Evolutionary conservation across 2,113 vertebrate genomes (phyloP).

Genomic region (Puffinus mauretanicus): DNA sequence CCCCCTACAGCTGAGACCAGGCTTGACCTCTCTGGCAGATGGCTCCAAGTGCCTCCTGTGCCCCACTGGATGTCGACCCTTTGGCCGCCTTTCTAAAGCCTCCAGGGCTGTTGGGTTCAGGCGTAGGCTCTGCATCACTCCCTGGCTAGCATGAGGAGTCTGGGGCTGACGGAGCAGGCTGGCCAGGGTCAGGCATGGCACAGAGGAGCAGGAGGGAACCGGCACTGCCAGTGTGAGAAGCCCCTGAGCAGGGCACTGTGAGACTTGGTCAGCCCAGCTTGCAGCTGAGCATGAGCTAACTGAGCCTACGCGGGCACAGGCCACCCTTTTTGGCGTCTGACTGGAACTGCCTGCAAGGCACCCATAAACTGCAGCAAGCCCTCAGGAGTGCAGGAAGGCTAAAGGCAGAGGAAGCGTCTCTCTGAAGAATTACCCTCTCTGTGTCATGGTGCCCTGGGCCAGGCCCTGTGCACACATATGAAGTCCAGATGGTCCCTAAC

Average conservation of each 20-base stretch:
- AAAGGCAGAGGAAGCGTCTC: background rate
- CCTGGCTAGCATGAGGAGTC: background rate
- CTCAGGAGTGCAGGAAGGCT: background rate
- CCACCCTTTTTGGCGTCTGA: background rate
- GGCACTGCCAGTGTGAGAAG: background rate
- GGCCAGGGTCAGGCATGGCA: background rate
- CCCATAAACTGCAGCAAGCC: background rate
- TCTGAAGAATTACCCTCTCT: background rate
- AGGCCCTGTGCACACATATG: background rate
- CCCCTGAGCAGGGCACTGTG: background rate
- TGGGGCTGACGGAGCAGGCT: background rate
- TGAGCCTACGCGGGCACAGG: fast-evolving
- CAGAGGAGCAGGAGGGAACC: background rate
- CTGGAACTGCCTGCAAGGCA: background rate
- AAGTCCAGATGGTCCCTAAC: background rate
- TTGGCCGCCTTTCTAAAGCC: background rate
- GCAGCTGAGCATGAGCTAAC: background rate
- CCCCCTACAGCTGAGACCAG: background rate
- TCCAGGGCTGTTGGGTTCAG: background rate
- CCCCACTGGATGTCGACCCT: background rate
- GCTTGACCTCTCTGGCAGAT: background rate
- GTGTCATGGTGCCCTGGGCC: background rate
- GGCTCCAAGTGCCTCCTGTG: background rate
- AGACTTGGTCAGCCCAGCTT: background rate
- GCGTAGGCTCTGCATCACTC: background rate